Evolutionary conservation across 37 sponge, comb jelly and placozoan species (phyloP), one percentile per base, ranked within the genome.

Genomic region (Cliona cf. orientalis): DNA sequence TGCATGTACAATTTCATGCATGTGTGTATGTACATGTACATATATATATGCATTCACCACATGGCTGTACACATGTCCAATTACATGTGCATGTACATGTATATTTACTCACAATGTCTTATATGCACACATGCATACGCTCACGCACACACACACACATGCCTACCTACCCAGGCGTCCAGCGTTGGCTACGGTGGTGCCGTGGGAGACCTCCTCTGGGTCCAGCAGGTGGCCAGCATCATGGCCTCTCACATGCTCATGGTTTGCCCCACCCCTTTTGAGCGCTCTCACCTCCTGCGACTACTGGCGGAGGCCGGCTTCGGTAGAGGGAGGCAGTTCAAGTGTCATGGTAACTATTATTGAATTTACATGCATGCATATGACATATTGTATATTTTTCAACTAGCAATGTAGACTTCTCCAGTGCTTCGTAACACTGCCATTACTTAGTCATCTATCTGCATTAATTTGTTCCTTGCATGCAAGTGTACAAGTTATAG

Each of bases 211-310:
- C 9, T 39, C 2, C 19, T 7, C 25, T 91, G 92, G 92, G 85
- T 87, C 44, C 72, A 84, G 49, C 44, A 71, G 23, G 44, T 87
- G 35, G 80, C 92, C n/a, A 72, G 44, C 12, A 67, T 75, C 26
- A 78, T 93, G 76, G 81, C 83, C 11, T 63, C 58, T 25, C 90
- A 89, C 90, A 89, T 93, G 90, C 39, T 93, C 1, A 71, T 74
- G 31, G 46, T 53, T n/a, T 88, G 85, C 17, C 80, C 86, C 31
- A 85, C 86, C 7, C 70, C 94, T n/a, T 93, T 79, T 78, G 94
- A 93, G 72, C 56, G 86, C 23, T 42, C 34, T 7, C 74, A 79
- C 34, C 79, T 89, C 7, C 78, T 89, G 40, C 5, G 62, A 32
- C 59, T 92, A 12, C 75, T 89, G 53, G 39, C 78, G 14, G 80